phyloP scores from a whole-genome alignment of 2,888 invertebrate species.

The Agriopis marginaria region DNA sequence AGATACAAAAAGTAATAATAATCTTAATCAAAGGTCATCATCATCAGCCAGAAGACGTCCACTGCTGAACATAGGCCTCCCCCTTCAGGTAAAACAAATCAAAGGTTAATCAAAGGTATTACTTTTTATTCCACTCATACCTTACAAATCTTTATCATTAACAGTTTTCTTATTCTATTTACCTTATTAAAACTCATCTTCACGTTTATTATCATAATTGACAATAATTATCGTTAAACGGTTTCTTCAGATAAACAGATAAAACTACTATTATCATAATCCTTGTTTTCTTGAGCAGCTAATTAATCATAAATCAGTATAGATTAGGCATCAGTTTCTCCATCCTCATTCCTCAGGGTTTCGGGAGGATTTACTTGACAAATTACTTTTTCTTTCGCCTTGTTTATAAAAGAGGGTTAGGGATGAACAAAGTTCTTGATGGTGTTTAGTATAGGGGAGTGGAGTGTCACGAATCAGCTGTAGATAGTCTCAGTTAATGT shows the following conservation, averaged over 20 bases:
- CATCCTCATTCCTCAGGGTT: constrained; percentile 43
- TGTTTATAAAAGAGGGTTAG: constrained; percentile 57
- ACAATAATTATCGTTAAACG: constrained; percentile 5
- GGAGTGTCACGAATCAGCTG: constrained; percentile 24
- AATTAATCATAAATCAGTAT: constrained; percentile 71
- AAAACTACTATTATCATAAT: constrained; percentile 13
- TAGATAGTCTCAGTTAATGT: constrained; percentile 7
- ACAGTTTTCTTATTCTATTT: constrained; percentile 1
- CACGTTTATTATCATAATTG: constrained; percentile 6
- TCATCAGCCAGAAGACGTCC: no score
- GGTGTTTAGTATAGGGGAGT: constrained; percentile 31
- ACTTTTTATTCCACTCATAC: not conserved
- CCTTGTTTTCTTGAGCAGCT: constrained; percentile 33
- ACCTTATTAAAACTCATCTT: not conserved
- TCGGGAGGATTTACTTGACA: constrained; percentile 79
- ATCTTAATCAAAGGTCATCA: not conserved
- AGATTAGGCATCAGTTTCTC: constrained; percentile 44
- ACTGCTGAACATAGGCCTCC: no score
- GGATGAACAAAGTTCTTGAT: constrained; percentile 27
- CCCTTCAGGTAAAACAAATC: no score
- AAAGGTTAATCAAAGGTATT: no score
- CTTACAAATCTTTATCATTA: not conserved
- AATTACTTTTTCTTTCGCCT: constrained; percentile 81
- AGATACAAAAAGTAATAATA: not conserved
- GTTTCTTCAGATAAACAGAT: constrained; percentile 11